Conservation (phyloP, 2,113 vertebrate species). For the Trinectes maculatus region DNA sequence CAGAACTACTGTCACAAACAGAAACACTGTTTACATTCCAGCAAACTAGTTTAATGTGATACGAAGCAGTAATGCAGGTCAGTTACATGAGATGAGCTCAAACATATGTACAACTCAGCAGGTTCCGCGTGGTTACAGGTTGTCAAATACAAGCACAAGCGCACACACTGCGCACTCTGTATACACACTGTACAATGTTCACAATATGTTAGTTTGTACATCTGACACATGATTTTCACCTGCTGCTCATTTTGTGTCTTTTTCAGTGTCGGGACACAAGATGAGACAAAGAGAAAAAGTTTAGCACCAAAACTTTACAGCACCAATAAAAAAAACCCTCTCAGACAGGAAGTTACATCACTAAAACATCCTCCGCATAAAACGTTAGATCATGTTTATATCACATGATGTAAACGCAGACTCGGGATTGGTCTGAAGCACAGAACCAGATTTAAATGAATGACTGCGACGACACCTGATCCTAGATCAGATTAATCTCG, state of each 20-base stretch:
- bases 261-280: constrained; percentile 1
- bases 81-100: constrained; percentile 9
- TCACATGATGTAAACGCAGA: no score
- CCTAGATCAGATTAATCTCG: no score
- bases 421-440: no score
- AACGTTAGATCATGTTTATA: background rate
- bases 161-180: background rate
- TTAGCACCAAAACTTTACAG: constrained; percentile 34
- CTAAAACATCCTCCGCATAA: no score
- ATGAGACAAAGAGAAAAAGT: background rate
- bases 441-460: no score
- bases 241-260: background rate
- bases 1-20: no score
- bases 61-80: constrained; percentile 30
- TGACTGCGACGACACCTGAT: no score
- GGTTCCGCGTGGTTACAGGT: constrained; percentile 7
- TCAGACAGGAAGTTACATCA: no score
- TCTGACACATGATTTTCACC: background rate
- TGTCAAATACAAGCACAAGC: background rate
- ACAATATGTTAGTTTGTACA: background rate
- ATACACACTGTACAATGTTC: constrained; percentile 6
- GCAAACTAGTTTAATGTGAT: constrained; percentile 58
- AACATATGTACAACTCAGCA: constrained; percentile 34
- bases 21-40: constrained; percentile 15
- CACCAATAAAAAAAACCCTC: background rate